A percentile compares a stretch with the other conserved stretches of the same genome.
Conservation (phyloP, 2,113 vertebrate species). For the Festucalex cinctus region DNA sequence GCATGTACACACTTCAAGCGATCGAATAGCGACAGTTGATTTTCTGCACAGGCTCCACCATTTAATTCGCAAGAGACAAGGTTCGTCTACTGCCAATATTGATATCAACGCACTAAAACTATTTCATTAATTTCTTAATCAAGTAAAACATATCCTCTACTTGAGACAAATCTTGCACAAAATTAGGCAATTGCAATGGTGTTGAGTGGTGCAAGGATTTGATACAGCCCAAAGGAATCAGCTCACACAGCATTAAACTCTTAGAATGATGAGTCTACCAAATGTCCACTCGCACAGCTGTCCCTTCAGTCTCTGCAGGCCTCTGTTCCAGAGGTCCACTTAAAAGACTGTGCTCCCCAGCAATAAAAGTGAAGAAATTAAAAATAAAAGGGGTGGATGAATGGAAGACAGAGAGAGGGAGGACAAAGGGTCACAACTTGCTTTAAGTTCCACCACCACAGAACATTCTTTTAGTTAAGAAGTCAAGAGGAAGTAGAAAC, state of each 20-base stretch:
- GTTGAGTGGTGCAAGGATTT: slow-evolving; percentile 22
- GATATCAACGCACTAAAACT: background rate
- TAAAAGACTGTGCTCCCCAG: slow-evolving; percentile 55
- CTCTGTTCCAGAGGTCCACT: slow-evolving; percentile 58
- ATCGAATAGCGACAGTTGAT: too few relatives aligned
- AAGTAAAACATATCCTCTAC: background rate
- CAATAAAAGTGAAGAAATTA: slow-evolving; percentile 69
- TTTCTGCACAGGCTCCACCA: too few relatives aligned
- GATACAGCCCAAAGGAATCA: slow-evolving; percentile 31
- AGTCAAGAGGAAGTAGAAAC: slow-evolving; percentile 19
- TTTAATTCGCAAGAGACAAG: too few relatives aligned
- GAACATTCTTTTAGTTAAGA: slow-evolving; percentile 38
- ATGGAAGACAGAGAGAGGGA: slow-evolving; percentile 46
- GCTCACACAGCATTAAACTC: slow-evolving; percentile 44
- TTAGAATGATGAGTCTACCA: slow-evolving; percentile 70
- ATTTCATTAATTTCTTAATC: background rate
- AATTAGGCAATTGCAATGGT: background rate
- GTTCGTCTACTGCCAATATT: too few relatives aligned
- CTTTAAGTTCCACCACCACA: slow-evolving; percentile 51
- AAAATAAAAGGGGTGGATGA: slow-evolving; percentile 58
- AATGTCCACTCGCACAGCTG: slow-evolving; percentile 69
- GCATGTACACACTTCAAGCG: too few relatives aligned
- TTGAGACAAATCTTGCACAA: background rate
- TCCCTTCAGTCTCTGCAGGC: slow-evolving; percentile 58
- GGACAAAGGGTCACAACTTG: slow-evolving; percentile 57